phyloP scores from a whole-genome alignment of 92 coral and sea anemone genomes.

The Phenganax marumi region DNA sequence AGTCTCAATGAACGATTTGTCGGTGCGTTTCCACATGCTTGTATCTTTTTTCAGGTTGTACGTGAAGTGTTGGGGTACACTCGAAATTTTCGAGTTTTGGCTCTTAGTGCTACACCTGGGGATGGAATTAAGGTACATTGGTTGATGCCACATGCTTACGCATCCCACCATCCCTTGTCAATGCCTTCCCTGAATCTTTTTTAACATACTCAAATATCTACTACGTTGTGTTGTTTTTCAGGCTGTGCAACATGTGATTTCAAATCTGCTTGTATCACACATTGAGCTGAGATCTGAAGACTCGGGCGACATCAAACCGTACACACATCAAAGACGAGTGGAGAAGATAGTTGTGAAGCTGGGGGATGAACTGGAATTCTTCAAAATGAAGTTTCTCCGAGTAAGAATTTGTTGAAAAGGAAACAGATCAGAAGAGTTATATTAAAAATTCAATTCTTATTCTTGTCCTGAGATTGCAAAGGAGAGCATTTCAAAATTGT shows the following conservation, averaged over 20 bases:
- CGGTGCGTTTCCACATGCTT: background rate
- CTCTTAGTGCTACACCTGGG: conserved; percentile 97
- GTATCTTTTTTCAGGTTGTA: conserved; percentile 62
- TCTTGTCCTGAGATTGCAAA: too few species aligned
- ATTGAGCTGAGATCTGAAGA: conserved; percentile 94
- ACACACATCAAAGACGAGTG: conserved; percentile 78
- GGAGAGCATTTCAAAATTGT: background rate
- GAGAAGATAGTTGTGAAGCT: conserved; percentile 89
- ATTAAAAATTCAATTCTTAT: too few species aligned
- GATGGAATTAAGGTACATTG: conserved; percentile 77
- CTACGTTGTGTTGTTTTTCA: conserved; percentile 3
- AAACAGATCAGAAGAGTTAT: background rate
- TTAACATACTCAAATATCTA: background rate
- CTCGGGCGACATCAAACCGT: conserved; percentile 84
- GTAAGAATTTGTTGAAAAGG: conserved; percentile 41
- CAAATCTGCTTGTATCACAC: conserved; percentile 84
- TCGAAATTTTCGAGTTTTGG: conserved; percentile 77
- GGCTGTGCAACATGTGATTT: conserved; percentile 96
- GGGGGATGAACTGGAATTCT: conserved; percentile 73
- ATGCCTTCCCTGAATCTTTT: background rate
- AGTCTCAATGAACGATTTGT: too few species aligned
- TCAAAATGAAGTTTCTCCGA: conserved; percentile 75
- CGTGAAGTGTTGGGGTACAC: conserved; percentile 78
- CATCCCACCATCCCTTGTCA: background rate
- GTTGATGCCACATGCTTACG: too few species aligned